Base-by-base conservation (phyloP, 1,140 invertebrate genomes). In the Hermetia illucens region DNA sequence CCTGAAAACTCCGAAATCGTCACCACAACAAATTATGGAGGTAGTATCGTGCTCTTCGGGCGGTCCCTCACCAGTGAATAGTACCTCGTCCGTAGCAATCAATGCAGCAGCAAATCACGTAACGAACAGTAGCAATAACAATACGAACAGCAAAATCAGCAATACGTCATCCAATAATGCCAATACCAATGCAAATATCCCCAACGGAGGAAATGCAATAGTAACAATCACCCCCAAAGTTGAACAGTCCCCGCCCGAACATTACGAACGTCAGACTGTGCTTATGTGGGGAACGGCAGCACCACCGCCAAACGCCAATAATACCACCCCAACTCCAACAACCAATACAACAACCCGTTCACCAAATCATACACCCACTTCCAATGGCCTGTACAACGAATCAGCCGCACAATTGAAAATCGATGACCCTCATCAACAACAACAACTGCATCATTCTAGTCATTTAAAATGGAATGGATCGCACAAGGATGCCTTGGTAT, bases 201-300 rank as follows among this genome's bases (percentile, higher is more conserved):
- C 72, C 74, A 17, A 43, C 45, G 22, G 57, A 61, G 0, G 36
- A 46, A 40, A 61, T 65, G 44, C 57, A 58, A 8, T 55, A 53
- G 25, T 46, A 50, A 46, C 60, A 42, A 48, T 66, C 35, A 65
- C 59, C 34, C 44, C 55, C 34, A 49, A 64, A 49, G 42, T 64
- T 41, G 50, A 63, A 61, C 30, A 65, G 53, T 41, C 53, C 0
- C 43, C 48, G 8, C 49, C 50, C 12, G 53, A 60, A 42, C 69
- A 69, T 39, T 66, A 75, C 44, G 64, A 72, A 41, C 63, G 84
- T 16, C 83, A 89, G 60, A 89, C 84, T 2, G 84, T 89, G 13
- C 68, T 89, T 3, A 87, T 87, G 84, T 87, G 83, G 82, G 83
- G 82, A 49, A 52, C 75, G 46, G 47, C 71, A 47, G 27, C 64